Conservation (phyloP, 2,113 vertebrate species). For the Bothrops jararaca region DNA sequence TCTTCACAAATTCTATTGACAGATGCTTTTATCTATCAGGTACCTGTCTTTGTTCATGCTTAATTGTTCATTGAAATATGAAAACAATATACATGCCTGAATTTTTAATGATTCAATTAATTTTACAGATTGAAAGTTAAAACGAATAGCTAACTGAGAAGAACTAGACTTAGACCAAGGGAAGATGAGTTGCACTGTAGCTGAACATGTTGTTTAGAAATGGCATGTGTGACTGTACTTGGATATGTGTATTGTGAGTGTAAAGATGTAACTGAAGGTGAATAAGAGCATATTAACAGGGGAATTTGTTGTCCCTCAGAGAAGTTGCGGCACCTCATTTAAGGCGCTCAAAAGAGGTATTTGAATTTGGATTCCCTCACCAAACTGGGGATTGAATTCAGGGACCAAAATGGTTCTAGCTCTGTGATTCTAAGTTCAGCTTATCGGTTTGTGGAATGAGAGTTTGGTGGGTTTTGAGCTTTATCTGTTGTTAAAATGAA, state of each 20-base stretch:
- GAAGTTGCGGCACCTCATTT: neutral
- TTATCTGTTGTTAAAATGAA: neutral
- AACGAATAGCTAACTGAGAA: neutral
- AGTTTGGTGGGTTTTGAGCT: neutral
- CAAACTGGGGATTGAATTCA: neutral
- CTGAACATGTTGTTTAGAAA: neutral
- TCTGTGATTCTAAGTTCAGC: neutral
- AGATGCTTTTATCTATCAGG: constrained; percentile 45
- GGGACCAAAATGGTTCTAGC: neutral
- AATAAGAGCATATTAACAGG: neutral
- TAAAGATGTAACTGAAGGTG: neutral
- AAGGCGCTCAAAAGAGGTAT: neutral
- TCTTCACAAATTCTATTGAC: constrained; percentile 27
- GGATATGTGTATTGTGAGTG: neutral
- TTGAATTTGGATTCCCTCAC: neutral
- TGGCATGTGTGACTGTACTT: neutral
- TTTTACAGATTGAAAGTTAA: neutral
- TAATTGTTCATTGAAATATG: neutral
- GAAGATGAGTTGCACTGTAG: neutral
- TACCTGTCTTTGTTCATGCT: constrained; percentile 35
- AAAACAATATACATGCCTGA: neutral
- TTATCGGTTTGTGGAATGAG: neutral
- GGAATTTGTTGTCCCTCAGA: neutral
- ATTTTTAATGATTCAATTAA: fast-evolving
- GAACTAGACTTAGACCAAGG: neutral